These are phyloP conservation scores for Amia ocellicauda DNA, from an alignment of 2,113 vertebrate genomes.

Conservation along the genomic window DNA sequence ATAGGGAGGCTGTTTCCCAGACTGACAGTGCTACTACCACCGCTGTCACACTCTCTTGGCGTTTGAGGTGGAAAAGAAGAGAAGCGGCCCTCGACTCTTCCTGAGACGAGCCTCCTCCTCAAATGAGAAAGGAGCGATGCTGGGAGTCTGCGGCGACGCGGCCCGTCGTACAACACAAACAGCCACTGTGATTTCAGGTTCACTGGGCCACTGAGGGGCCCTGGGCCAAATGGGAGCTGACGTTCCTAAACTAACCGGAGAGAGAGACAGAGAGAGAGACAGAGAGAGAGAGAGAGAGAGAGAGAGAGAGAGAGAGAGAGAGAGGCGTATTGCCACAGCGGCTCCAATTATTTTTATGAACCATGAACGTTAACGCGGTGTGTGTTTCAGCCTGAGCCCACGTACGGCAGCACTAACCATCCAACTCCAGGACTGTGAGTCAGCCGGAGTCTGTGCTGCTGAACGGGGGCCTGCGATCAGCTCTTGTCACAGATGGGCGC, in stretches of 20 bases:
- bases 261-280: constrained; percentile 51
- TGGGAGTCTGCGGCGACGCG: background rate
- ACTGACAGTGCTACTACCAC: background rate
- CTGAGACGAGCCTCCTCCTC: background rate
- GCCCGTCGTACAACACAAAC: background rate
- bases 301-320: no score
- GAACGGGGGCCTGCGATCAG: background rate
- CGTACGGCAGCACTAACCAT: background rate
- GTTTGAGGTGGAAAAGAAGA: background rate
- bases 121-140: background rate
- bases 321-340: constrained; percentile 54
- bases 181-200: constrained; percentile 7
- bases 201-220: background rate
- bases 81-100: background rate
- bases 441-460: background rate
- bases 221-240: constrained; percentile 57
- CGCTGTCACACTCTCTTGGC: constrained; percentile 5
- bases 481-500: background rate
- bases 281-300: constrained; percentile 52
- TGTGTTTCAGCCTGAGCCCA: constrained; percentile 26
- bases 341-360: constrained; percentile 72
- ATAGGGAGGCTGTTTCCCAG: constrained; percentile 1
- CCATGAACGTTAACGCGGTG: constrained; percentile 57
- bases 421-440: background rate
- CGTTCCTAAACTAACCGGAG: constrained; percentile 54